Evolutionary conservation across 2,113 vertebrate genomes (phyloP).

Genomic region (Forbesichthys papilliferus): DNA sequence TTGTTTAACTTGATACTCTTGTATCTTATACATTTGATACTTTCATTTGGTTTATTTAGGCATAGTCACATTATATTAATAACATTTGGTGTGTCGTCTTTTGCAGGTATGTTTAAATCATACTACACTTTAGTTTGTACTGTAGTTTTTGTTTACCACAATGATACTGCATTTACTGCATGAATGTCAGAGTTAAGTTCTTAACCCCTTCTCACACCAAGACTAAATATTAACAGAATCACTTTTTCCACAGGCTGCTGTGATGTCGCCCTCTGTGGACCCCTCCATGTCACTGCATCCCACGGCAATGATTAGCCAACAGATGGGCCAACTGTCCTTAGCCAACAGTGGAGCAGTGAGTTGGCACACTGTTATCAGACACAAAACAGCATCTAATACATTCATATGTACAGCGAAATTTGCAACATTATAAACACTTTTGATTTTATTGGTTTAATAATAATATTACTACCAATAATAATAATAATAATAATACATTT

Average conservation of each 20-base stretch:
- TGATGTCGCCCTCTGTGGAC: constrained; percentile 80
- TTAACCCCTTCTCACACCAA: neutral
- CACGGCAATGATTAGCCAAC: constrained; percentile 93
- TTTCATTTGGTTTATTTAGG: neutral
- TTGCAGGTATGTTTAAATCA: neutral
- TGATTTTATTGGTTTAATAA: too few species aligned
- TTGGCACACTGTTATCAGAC: neutral
- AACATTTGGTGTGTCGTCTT: neutral
- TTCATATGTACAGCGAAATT: too few species aligned
- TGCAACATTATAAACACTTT: too few species aligned
- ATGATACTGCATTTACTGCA: too few species aligned
- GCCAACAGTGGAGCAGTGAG: constrained; percentile 91
- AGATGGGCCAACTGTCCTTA: constrained; percentile 98
- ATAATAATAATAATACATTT: too few species aligned
- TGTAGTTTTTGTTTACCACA: neutral
- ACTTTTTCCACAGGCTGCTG: constrained; percentile 65
- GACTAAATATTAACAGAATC: constrained; percentile 9
- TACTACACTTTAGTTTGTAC: neutral
- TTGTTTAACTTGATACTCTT: neutral
- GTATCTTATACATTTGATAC: too few species aligned
- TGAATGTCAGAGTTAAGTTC: neutral
- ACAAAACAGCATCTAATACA: neutral
- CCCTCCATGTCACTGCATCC: constrained; percentile 98
- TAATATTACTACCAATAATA: too few species aligned
- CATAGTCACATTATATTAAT: neutral